phyloP scores from a whole-genome alignment of 2,113 vertebrate genomes.

The Larimichthys crocea region DNA sequence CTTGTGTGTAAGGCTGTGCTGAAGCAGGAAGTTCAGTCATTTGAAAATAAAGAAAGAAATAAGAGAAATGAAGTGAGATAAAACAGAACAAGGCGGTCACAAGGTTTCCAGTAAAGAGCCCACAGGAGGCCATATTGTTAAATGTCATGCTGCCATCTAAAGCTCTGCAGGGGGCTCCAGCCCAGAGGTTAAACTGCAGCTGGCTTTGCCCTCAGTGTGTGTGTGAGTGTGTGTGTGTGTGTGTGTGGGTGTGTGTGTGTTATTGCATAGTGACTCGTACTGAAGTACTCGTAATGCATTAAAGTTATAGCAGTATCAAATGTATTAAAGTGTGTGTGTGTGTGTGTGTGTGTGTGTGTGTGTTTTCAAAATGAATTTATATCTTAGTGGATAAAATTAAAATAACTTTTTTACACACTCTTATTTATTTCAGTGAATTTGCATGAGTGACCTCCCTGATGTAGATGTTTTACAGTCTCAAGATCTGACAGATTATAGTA shows the following conservation, averaged over 20 bases:
- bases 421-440: not conserved
- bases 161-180: not conserved
- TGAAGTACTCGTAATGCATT: not conserved
- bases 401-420: not conserved
- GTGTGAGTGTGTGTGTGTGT: not conserved
- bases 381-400: not conserved
- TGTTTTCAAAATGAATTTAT: not conserved
- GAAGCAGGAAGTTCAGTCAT: not conserved
- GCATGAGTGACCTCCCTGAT: not conserved
- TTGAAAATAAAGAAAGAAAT: not conserved
- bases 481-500: not conserved
- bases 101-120: not conserved
- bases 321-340: not conserved
- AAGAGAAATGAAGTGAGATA: not conserved
- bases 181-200: not conserved
- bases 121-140: not conserved
- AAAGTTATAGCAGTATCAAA: not conserved
- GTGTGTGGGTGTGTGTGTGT: not conserved
- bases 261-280: not conserved
- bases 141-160: not conserved
- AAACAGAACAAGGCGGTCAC: not conserved
- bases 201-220: not conserved
- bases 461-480: not conserved
- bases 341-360: not conserved
- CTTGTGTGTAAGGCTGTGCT: not conserved